Base-by-base conservation (phyloP, 2,888 invertebrate genomes). In the Pharmacophagus antenor region DNA sequence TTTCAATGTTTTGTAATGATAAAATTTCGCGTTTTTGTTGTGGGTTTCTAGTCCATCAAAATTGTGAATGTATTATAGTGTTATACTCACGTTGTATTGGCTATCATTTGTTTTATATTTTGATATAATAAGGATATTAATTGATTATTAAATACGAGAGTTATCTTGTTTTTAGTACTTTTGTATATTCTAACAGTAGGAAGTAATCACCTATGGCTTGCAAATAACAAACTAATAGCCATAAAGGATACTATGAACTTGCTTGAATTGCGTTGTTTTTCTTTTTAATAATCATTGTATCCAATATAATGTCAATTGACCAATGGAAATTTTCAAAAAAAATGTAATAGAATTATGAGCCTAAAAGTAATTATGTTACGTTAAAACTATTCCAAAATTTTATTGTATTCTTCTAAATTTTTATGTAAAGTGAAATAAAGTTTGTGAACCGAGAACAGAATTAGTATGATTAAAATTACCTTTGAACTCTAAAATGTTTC, bases 211-310 rank as follows among this genome's bases (percentile, higher is more conserved):
- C 82, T 82, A 86, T 85, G 89, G 89, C 89, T 89, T 90, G 89
- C 89, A 62, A 89, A 88, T 90, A 90, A 90, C 89, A 84, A 81
- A 87, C 83, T 88, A 86, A 89, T 86, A 75, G 88, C 89, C 89
- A 84, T 84, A 80, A 79, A 79, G 74, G 80, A 82, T 82, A 85
- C 81, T 84, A 83, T 84, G 76, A 84, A 84, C 70, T 85, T 78
- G 89, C 89, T 89, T 89, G 72, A 82, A 80, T 84, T 84, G 89
- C 89, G 85, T 84, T 86, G 88, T 87, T 86, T 85, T 87, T 82
- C 79, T 81, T 76, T 77, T 75, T 74, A 70, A 56, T 72, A 71
- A 65, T 68, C 62, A 66, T 70, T 63, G 55, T 61, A 63, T 66
- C 61, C 63, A 63, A 48, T 56, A 65, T 63, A 60, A 59, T 44